Conservation (phyloP, 2,888 invertebrate genomes). For the Ditylenchus weischeri region DNA sequence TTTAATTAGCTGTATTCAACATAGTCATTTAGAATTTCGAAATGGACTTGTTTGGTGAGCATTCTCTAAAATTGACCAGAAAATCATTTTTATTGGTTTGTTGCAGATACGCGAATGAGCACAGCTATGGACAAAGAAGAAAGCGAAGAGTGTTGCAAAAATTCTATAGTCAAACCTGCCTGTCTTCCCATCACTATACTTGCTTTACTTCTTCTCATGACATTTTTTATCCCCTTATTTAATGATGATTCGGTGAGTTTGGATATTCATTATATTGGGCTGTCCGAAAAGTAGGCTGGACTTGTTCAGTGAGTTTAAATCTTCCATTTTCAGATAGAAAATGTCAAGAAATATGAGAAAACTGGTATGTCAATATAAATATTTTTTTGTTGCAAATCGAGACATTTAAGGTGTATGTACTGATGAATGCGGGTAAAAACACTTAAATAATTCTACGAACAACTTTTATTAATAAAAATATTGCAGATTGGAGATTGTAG, state of each 20-base stretch:
- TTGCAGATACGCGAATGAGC: slow-evolving; percentile 51
- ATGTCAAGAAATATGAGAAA: slow-evolving; percentile 27
- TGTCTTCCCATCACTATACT: slow-evolving; percentile 80
- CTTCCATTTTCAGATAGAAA: slow-evolving; percentile 17
- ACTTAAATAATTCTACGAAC: neutral
- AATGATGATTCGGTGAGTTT: too few relatives aligned
- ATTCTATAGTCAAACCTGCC: slow-evolving; percentile 66
- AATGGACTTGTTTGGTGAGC: slow-evolving; percentile 22
- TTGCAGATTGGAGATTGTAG: slow-evolving; percentile 76
- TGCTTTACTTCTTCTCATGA: slow-evolving; percentile 74
- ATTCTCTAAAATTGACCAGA: neutral
- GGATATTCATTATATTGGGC: too few relatives aligned
- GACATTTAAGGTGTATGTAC: slow-evolving; percentile 16
- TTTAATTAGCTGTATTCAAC: neutral
- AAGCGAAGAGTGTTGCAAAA: slow-evolving; percentile 42
- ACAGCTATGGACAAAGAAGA: slow-evolving; percentile 32
- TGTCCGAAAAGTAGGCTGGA: too few relatives aligned
- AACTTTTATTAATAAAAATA: neutral
- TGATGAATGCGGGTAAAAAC: slow-evolving; percentile 31
- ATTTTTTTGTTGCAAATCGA: too few relatives aligned
- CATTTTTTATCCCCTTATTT: slow-evolving; percentile 34
- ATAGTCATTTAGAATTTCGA: slow-evolving; percentile 15
- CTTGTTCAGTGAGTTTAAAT: too few relatives aligned
- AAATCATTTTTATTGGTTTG: slow-evolving; percentile 1
- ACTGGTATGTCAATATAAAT: slow-evolving; percentile 17